Evolutionary conservation across 2,797 vertebrate species (phyloP).

Genomic region (Potorous gilbertii): DNA sequence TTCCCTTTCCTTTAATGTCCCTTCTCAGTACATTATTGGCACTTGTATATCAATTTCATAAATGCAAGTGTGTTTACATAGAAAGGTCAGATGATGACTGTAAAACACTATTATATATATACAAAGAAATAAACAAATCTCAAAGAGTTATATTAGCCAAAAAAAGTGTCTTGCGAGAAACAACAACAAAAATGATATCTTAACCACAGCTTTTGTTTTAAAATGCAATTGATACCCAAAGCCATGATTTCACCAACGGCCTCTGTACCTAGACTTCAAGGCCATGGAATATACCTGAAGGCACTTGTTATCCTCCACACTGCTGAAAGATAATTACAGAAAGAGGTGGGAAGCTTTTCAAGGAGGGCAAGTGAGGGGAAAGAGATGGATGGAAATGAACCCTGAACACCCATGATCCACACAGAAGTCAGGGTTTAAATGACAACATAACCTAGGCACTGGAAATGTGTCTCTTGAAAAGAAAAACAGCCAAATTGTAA

Average conservation of each 20-base stretch:
- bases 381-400: slow-evolving; percentile 78
- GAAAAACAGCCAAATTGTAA: slow-evolving; percentile 76
- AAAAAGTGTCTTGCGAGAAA: slow-evolving; percentile 86
- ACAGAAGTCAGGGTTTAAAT: slow-evolving; percentile 82
- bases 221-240: slow-evolving; percentile 82
- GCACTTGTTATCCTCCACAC: slow-evolving; percentile 92
- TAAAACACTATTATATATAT: slow-evolving; percentile 79
- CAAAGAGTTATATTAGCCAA: slow-evolving; percentile 86
- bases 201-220: slow-evolving; percentile 88
- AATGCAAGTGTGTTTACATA: slow-evolving; percentile 84
- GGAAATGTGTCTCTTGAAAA: slow-evolving; percentile 77
- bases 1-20: slow-evolving; percentile 60
- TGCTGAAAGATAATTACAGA: slow-evolving; percentile 84
- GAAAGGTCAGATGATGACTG: slow-evolving; percentile 82
- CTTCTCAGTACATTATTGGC: slow-evolving; percentile 79
- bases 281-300: slow-evolving; percentile 88
- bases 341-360: slow-evolving; percentile 68
- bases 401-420: slow-evolving; percentile 88
- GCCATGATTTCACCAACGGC: slow-evolving; percentile 81
- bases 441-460: slow-evolving; percentile 76
- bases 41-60: slow-evolving; percentile 81
- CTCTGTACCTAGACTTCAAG: slow-evolving; percentile 78
- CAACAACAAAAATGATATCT: slow-evolving; percentile 82
- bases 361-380: slow-evolving; percentile 73
- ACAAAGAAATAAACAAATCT: slow-evolving; percentile 77